phyloP scores from a whole-genome alignment of 1,140 invertebrate genomes.

The Sinella curviseta region DNA sequence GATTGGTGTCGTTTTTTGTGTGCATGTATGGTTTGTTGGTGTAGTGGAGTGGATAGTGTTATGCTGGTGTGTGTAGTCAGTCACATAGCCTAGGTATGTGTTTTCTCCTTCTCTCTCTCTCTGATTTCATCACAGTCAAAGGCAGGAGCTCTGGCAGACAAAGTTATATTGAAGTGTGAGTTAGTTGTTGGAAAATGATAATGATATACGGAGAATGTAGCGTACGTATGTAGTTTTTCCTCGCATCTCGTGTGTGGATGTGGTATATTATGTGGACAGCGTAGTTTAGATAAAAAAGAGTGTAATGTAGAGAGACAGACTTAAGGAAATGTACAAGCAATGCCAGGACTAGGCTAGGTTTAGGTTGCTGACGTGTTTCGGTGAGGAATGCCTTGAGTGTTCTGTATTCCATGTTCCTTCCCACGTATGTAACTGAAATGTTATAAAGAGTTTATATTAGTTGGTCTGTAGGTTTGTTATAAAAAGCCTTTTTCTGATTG shows the following conservation, averaged over 20 bases:
- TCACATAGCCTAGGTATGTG: background rate
- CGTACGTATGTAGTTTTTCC: too few relatives aligned
- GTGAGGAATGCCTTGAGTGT: background rate
- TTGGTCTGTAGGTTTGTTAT: too few relatives aligned
- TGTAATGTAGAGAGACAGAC: background rate
- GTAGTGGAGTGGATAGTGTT: background rate
- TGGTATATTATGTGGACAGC: too few relatives aligned
- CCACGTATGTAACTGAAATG: too few relatives aligned
- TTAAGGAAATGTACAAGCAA: background rate
- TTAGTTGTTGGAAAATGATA: background rate
- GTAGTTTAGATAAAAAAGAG: background rate
- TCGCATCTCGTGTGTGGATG: too few relatives aligned
- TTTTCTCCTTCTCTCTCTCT: background rate
- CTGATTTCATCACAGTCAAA: background rate
- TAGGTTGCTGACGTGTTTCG: background rate
- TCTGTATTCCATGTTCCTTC: too few relatives aligned
- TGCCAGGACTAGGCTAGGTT: background rate
- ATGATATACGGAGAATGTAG: background rate
- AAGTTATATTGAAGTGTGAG: background rate
- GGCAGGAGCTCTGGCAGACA: too few relatives aligned
- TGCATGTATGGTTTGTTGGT: background rate
- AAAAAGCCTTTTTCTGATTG: too few relatives aligned
- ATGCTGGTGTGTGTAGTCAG: constrained; percentile 1
- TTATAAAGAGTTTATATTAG: too few relatives aligned
- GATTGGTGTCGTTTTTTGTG: background rate